Evolutionary conservation across 2,888 invertebrate species (phyloP).

Genomic region (Mythimna impura): DNA sequence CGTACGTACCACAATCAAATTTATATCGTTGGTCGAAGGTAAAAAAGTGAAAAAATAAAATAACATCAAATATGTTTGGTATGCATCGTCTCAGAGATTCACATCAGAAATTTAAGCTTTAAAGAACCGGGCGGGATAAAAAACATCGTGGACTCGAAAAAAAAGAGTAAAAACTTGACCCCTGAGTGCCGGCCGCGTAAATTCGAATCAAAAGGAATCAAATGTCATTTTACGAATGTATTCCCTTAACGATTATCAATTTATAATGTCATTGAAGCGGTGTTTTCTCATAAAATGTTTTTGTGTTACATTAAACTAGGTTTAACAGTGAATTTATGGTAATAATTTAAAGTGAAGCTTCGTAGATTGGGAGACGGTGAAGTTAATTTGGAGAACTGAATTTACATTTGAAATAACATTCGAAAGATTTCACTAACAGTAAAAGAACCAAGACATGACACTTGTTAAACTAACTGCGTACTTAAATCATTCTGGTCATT

Average conservation of each 20-base stretch:
- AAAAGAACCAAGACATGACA: background rate
- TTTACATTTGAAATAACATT: slow-evolving; percentile 5
- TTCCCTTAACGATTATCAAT: slow-evolving; percentile 76
- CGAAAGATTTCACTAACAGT: background rate
- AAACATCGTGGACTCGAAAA: slow-evolving; percentile 69
- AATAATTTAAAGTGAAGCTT: slow-evolving; percentile 29
- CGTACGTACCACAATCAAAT: slow-evolving; percentile 79
- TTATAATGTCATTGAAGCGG: slow-evolving; percentile 72
- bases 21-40: slow-evolving; percentile 77
- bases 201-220: slow-evolving; percentile 88
- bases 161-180: slow-evolving; percentile 77
- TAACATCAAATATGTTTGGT: slow-evolving; percentile 89
- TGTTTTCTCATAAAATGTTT: slow-evolving; percentile 66
- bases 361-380: slow-evolving; percentile 1
- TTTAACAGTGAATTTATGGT: slow-evolving; percentile 47
- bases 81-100: slow-evolving; percentile 87
- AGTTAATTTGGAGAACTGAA: slow-evolving; percentile 18
- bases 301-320: slow-evolving; percentile 63
- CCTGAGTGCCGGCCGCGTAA: slow-evolving; percentile 84
- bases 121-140: slow-evolving; percentile 82
- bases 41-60: slow-evolving; percentile 79
- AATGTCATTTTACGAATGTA: slow-evolving; percentile 85
- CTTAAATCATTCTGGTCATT: background rate
- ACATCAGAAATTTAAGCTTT: slow-evolving; percentile 88
- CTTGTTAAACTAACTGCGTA: background rate